phyloP scores from a whole-genome alignment of 2,888 invertebrate genomes.

The Morpho helenor region DNA sequence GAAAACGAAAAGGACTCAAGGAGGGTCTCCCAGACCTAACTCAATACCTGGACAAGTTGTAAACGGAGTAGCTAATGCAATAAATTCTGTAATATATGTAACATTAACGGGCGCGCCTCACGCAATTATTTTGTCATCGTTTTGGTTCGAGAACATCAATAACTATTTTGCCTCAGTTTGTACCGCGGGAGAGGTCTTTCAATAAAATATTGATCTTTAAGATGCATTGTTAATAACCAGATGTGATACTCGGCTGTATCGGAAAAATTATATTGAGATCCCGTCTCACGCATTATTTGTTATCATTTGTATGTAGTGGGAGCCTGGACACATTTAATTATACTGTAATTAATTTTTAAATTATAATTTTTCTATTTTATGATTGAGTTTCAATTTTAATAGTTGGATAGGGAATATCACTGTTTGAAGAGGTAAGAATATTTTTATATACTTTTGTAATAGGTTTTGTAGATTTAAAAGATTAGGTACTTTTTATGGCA shows the following conservation, averaged over 20 bases:
- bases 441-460: not conserved
- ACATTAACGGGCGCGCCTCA: constrained; percentile 59
- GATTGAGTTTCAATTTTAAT: constrained; percentile 47
- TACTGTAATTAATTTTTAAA: constrained; percentile 78
- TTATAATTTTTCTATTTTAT: constrained; percentile 78
- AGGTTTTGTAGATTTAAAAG: not conserved
- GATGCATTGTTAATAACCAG: constrained; percentile 49
- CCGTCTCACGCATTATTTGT: constrained; percentile 37
- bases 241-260: constrained; percentile 46
- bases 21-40: constrained; percentile 97
- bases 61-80: constrained; percentile 80
- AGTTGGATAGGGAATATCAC: constrained; percentile 22
- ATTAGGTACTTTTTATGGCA: no score
- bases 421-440: constrained; percentile 37
- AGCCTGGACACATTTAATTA: constrained; percentile 57
- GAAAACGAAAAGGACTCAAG: constrained; percentile 99
- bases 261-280: constrained; percentile 32
- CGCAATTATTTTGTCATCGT: constrained; percentile 46
- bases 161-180: constrained; percentile 8
- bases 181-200: constrained; percentile 28
- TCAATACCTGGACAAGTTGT: constrained; percentile 99
- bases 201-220: constrained; percentile 56
- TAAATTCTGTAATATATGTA: constrained; percentile 72
- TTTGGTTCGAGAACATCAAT: constrained; percentile 36
- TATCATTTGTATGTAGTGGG: constrained; percentile 44